A percentile compares a stretch with the other conserved stretches of the same genome.
These are phyloP conservation scores for Sycophila texana DNA, from an alignment of 2,888 invertebrate genomes.

Conservation along the genomic window DNA sequence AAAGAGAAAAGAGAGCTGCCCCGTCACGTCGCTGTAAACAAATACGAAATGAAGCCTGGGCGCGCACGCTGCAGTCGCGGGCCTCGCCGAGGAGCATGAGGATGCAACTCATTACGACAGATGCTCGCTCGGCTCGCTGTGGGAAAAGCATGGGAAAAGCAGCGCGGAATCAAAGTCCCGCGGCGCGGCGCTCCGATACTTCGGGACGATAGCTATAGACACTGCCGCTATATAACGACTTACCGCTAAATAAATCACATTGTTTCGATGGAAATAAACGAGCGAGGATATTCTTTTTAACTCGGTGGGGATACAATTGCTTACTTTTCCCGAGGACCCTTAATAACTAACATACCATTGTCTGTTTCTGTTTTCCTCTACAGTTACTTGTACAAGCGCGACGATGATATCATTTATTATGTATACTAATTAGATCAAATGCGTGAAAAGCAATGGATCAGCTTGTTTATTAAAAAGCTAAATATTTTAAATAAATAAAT, in stretches of 20 bases:
- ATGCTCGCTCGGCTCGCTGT: conserved; percentile 63
- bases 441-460: too few relatives aligned
- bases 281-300: not conserved
- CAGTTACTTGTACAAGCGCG: too few relatives aligned
- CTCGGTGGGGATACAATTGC: not conserved
- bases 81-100: conserved; percentile 66
- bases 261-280: conserved; percentile 3
- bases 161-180: conserved; percentile 19
- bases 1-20: conserved; percentile 66
- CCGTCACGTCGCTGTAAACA: conserved; percentile 66
- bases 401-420: too few relatives aligned
- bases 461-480: too few relatives aligned
- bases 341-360: too few relatives aligned
- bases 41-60: conserved; percentile 8
- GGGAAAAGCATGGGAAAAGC: conserved; percentile 25
- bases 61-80: not conserved
- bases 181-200: not conserved
- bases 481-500: too few relatives aligned
- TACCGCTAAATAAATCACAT: conserved; percentile 30
- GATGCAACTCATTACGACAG: conserved; percentile 76
- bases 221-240: conserved; percentile 21
- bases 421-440: too few relatives aligned
- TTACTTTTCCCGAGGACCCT: too few relatives aligned
- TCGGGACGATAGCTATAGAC: conserved; percentile 3
- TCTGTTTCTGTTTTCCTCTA: too few relatives aligned